Evolutionary conservation across 2,888 invertebrate genomes (phyloP).

Genomic region (Drosophila planitibia): DNA sequence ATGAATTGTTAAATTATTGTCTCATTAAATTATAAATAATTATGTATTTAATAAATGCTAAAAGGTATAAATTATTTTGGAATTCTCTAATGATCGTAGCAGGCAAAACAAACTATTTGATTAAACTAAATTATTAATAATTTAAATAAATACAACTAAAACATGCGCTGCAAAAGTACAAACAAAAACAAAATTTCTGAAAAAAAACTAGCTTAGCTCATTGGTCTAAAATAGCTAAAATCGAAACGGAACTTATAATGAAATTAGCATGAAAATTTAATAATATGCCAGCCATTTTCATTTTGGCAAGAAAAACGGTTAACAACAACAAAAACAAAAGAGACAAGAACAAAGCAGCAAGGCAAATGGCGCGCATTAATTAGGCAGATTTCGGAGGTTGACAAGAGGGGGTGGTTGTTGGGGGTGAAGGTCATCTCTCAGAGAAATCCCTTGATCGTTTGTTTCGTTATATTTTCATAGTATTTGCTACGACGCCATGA

Average conservation of each 20-base stretch:
- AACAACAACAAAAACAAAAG: conserved; percentile 25
- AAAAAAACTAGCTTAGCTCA: conserved; percentile 44
- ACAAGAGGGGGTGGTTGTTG: background rate
- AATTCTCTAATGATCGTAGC: conserved; percentile 68
- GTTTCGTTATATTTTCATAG: conserved; percentile 86
- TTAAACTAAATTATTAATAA: conserved; percentile 35
- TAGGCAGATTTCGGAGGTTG: conserved; percentile 45
- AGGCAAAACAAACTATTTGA: conserved; percentile 28
- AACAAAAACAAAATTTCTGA: conserved; percentile 31
- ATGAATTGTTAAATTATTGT: conserved; percentile 12
- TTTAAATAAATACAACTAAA: conserved; percentile 52
- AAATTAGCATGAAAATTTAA: conserved; percentile 36
- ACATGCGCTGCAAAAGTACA: conserved; percentile 46
- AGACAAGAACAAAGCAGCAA: conserved; percentile 36
- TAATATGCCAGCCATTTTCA: conserved; percentile 57
- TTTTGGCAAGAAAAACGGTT: conserved; percentile 61
- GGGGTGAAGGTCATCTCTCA: conserved; percentile 60
- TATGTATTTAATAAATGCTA: conserved; percentile 24
- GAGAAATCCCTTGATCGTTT: conserved; percentile 87
- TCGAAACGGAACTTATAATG: conserved; percentile 30
- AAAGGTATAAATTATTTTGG: conserved; percentile 39
- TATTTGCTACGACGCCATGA: conserved; percentile 86
- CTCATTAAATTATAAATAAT: conserved; percentile 20
- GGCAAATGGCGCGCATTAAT: conserved; percentile 72
- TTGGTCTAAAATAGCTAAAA: conserved; percentile 51